Evolutionary conservation across 2,888 invertebrate genomes (phyloP).

Genomic region (Tubiluchus corallicola): DNA sequence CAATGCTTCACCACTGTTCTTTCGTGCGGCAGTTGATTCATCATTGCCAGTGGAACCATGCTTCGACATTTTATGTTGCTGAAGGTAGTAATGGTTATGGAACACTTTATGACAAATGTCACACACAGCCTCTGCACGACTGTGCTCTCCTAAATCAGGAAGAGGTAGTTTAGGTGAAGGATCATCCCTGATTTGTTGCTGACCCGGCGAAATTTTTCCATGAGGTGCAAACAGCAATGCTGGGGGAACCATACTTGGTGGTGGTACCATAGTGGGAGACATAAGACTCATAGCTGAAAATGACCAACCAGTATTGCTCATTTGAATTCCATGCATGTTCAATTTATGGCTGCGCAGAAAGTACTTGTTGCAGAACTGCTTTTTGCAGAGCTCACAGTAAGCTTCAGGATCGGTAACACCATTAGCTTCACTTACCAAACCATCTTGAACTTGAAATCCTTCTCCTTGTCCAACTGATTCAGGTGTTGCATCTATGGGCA

Average conservation of each 20-base stretch:
- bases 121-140: slow-evolving; percentile 56
- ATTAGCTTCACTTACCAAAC: background rate
- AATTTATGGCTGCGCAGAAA: slow-evolving; percentile 29
- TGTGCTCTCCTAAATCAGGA: slow-evolving; percentile 6
- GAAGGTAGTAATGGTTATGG: slow-evolving; percentile 27
- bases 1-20: slow-evolving; percentile 9
- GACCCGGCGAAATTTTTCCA: slow-evolving; percentile 33
- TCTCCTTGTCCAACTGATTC: background rate
- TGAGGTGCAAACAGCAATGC: slow-evolving; percentile 32
- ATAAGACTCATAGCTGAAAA: slow-evolving; percentile 22
- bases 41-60: slow-evolving; percentile 15
- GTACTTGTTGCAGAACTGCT: slow-evolving; percentile 30
- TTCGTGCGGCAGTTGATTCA: slow-evolving; percentile 7
- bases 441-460: background rate
- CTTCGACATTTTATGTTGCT: slow-evolving; percentile 27
- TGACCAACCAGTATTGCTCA: background rate
- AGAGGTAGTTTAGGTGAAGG: slow-evolving; percentile 10
- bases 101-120: slow-evolving; percentile 54
- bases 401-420: slow-evolving; percentile 15
- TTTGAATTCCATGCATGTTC: slow-evolving; percentile 27
- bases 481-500: background rate
- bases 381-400: slow-evolving; percentile 13
- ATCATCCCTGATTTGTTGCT: slow-evolving; percentile 28
- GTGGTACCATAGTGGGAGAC: slow-evolving; percentile 9
- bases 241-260: slow-evolving; percentile 9